These are phyloP conservation scores for Tyria jacobaeae DNA, from an alignment of 2,888 invertebrate species.

Conservation along the genomic window DNA sequence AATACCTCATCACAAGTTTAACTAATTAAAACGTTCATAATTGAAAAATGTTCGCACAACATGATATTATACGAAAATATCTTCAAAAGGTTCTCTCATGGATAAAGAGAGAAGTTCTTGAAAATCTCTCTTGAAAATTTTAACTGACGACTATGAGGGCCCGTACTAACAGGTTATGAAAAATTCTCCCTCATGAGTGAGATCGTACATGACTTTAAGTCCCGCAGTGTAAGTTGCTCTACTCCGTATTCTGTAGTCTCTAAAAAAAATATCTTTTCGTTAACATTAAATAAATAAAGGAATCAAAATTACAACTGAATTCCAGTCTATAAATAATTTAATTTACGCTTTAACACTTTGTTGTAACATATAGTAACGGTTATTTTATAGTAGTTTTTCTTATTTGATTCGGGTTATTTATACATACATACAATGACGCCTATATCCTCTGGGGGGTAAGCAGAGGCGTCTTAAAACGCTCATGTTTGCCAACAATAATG, in stretches of 20 bases:
- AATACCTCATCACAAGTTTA: background rate
- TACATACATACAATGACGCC: too few relatives aligned
- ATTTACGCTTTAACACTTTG: too few relatives aligned
- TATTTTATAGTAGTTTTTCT: too few relatives aligned
- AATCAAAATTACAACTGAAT: too few relatives aligned
- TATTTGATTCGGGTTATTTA: too few relatives aligned
- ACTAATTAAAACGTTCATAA: conserved; percentile 17
- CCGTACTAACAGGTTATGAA: conserved; percentile 48
- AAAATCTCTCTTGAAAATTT: conserved; percentile 37
- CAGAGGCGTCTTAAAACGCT: too few relatives aligned
- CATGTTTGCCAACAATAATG: too few relatives aligned
- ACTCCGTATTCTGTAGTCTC: conserved; percentile 18
- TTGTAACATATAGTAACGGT: too few relatives aligned
- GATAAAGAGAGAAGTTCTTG: conserved; percentile 33
- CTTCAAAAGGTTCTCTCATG: conserved; percentile 31
- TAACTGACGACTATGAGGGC: conserved; percentile 39
- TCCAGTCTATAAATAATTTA: too few relatives aligned
- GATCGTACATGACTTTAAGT: conserved; percentile 10
- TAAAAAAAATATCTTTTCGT: background rate
- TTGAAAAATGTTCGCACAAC: conserved; percentile 17
- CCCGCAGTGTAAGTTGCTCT: conserved; percentile 28
- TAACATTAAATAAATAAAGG: too few relatives aligned
- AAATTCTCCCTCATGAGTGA: conserved; percentile 34
- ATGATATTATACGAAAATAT: conserved; percentile 26
- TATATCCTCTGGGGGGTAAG: too few relatives aligned